A percentile compares a stretch with the other conserved stretches of the same genome.
Conservation (phyloP, 2,797 vertebrate genomes). For the Lithobates sylvaticus region DNA sequence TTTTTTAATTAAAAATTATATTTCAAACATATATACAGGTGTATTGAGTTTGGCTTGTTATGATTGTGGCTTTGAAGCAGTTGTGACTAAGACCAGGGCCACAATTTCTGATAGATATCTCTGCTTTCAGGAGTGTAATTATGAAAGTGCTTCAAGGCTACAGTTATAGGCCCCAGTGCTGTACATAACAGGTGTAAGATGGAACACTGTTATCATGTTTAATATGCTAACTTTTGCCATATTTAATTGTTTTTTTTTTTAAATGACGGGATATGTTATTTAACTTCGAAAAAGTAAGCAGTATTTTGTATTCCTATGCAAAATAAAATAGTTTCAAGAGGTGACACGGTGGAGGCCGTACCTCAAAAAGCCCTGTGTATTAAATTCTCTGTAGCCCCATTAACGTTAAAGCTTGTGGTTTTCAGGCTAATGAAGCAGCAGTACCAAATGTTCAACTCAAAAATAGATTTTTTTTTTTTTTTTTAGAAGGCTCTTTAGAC, state of each 20-base stretch:
- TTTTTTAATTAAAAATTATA: no score
- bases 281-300: not conserved
- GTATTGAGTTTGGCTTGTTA: no score
- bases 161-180: not conserved
- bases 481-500: not conserved
- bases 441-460: constrained; percentile 26
- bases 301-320: constrained; percentile 2
- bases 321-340: constrained; percentile 30
- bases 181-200: not conserved
- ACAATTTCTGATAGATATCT: no score
- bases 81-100: no score
- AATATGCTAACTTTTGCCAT: no score
- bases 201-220: not conserved
- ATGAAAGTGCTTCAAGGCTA: no score
- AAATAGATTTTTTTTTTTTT: constrained; percentile 35
- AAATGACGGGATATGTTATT: not conserved
- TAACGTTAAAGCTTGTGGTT: constrained; percentile 36
- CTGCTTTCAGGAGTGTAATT: no score
- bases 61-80: no score
- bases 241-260: no score
- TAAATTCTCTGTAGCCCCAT: constrained; percentile 30
- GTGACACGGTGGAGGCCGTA: constrained; percentile 22
- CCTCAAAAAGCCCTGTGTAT: constrained; percentile 18
- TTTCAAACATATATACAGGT: no score
- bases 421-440: constrained; percentile 14